phyloP scores from a whole-genome alignment of 2,797 vertebrate genomes.

The Sciurus carolinensis region DNA sequence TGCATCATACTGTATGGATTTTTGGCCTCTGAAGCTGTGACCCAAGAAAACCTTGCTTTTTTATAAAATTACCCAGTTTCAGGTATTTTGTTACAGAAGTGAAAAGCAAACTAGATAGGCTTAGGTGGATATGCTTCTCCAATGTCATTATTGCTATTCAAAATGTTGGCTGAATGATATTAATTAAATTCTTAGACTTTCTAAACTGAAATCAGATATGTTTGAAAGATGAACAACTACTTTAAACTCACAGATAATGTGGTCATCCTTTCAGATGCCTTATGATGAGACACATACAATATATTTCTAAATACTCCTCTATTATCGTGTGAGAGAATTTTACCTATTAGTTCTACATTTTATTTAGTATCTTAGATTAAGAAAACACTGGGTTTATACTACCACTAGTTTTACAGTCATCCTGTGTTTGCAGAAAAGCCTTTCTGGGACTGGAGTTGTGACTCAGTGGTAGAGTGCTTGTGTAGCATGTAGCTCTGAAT shows the following conservation, averaged over 20 bases:
- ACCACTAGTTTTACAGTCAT: neutral
- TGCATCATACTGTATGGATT: no score
- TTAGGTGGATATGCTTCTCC: neutral
- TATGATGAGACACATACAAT: neutral
- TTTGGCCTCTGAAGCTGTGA: neutral
- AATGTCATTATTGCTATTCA: neutral
- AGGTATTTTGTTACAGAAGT: neutral
- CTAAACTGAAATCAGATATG: neutral
- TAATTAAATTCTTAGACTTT: slow-evolving; percentile 25
- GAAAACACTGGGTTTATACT: neutral
- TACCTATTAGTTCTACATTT: neutral
- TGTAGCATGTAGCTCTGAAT: no score
- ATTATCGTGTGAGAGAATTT: neutral
- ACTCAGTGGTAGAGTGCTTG: no score
- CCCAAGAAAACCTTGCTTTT: neutral
- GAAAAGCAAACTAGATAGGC: neutral
- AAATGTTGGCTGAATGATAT: neutral
- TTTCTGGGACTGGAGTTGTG: neutral
- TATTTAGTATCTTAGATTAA: neutral
- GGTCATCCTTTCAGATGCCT: neutral
- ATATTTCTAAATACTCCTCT: neutral
- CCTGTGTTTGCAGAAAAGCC: neutral
- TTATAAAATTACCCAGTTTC: neutral
- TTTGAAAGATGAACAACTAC: neutral
- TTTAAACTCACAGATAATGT: neutral